Conservation (phyloP, 1,140 invertebrate genomes). For the Episyrphus balteatus region DNA sequence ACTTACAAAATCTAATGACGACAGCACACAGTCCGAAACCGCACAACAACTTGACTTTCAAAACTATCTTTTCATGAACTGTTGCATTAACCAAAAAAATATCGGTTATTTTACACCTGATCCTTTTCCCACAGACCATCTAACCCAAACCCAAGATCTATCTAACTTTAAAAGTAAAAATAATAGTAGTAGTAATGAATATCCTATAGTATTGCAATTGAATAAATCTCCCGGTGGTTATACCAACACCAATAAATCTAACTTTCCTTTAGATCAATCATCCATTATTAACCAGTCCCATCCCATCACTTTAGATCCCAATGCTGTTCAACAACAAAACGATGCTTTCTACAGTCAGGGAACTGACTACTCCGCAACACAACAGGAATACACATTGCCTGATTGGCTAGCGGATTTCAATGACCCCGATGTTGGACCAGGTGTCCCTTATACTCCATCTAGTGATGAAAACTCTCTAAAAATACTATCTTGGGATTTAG, state of each 20-base stretch:
- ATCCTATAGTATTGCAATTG: too few relatives aligned
- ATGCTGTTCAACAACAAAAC: constrained; percentile 24
- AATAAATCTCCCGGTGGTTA: too few relatives aligned
- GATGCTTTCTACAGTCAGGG: neutral
- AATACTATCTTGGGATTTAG: constrained; percentile 32
- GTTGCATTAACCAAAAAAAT: constrained; percentile 4
- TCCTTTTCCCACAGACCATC: neutral
- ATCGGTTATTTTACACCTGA: neutral
- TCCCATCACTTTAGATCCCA: constrained; percentile 30
- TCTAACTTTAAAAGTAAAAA: too few relatives aligned
- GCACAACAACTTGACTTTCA: neutral
- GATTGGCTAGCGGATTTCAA: constrained; percentile 24
- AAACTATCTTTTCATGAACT: neutral
- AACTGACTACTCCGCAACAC: too few relatives aligned
- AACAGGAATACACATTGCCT: constrained; percentile 10
- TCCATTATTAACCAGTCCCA: constrained; percentile 9
- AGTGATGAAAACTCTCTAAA: constrained; percentile 17
- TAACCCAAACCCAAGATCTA: neutral
- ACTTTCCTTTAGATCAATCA: too few relatives aligned
- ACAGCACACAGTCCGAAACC: neutral
- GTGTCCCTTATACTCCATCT: constrained; percentile 20
- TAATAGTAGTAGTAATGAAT: too few relatives aligned
- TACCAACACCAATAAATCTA: too few relatives aligned
- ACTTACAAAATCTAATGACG: neutral
- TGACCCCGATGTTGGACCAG: constrained; percentile 25